Conservation (phyloP, 2,888 invertebrate species). For the Chesias legatella region DNA sequence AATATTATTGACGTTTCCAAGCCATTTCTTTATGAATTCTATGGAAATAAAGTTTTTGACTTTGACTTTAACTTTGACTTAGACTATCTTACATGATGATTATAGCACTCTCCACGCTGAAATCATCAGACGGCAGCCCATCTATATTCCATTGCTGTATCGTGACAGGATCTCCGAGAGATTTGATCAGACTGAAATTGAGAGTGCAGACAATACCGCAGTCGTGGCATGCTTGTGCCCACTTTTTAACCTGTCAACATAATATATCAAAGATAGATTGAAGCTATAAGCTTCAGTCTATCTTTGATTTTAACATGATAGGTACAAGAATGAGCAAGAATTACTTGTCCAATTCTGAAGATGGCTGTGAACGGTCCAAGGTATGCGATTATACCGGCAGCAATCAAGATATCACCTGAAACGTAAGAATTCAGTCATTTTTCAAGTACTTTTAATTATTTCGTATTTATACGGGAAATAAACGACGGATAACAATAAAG, state of each 20-base stretch:
- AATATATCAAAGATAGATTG: not conserved
- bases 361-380: slow-evolving; percentile 92
- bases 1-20: too few species aligned
- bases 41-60: too few species aligned
- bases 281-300: too few species aligned
- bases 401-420: slow-evolving; percentile 92
- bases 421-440: too few species aligned
- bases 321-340: too few species aligned
- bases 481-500: too few species aligned
- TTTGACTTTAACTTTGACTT: too few species aligned
- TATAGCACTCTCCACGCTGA: slow-evolving; percentile 95
- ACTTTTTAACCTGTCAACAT: slow-evolving; percentile 82
- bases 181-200: slow-evolving; percentile 87
- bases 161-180: slow-evolving; percentile 92
- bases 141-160: slow-evolving; percentile 95
- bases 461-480: too few species aligned
- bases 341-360: slow-evolving; percentile 81
- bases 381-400: slow-evolving; percentile 94
- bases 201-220: slow-evolving; percentile 87
- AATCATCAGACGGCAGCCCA: slow-evolving; percentile 92
- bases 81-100: slow-evolving; percentile 89
- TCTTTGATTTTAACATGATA: too few species aligned
- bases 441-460: too few species aligned
- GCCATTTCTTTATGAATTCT: too few species aligned
- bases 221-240: slow-evolving; percentile 86